Evolutionary conservation across 2,113 vertebrate species (phyloP).

Genomic region (Amphiprion ocellaris): DNA sequence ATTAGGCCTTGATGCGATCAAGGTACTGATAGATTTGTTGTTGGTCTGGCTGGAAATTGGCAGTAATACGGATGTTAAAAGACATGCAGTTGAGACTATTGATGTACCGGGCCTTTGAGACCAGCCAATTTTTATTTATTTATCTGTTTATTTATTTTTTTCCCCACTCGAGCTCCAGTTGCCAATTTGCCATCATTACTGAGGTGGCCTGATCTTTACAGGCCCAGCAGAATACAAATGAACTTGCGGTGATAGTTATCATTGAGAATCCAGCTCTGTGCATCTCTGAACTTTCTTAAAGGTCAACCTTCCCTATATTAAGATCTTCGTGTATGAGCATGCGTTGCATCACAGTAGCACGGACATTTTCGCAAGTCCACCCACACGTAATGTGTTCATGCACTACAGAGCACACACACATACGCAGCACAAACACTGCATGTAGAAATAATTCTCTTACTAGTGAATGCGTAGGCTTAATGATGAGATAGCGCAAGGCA

Average conservation of each 20-base stretch:
- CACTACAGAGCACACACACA: constrained; percentile 20
- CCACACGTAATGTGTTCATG: constrained; percentile 1
- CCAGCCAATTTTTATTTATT: constrained; percentile 42
- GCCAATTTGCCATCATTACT: constrained; percentile 62
- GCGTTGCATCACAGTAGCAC: not conserved
- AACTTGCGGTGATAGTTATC: constrained; percentile 16
- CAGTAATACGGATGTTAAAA: constrained; percentile 66
- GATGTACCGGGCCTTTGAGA: constrained; percentile 59
- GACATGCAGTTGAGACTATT: constrained; percentile 62
- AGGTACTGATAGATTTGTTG: constrained; percentile 45
- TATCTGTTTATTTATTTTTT: constrained; percentile 32
- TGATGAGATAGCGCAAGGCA: constrained; percentile 61
- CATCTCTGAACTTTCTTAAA: constrained; percentile 30
- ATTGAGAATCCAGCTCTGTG: not conserved
- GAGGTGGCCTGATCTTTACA: constrained; percentile 48
- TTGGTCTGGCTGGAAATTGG: constrained; percentile 51
- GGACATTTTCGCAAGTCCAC: constrained; percentile 8
- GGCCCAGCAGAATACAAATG: constrained; percentile 63
- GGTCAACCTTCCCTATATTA: constrained; percentile 21
- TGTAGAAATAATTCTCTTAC: constrained; percentile 29
- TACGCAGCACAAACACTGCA: constrained; percentile 7
- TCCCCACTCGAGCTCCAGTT: constrained; percentile 40
- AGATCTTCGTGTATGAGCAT: constrained; percentile 13
- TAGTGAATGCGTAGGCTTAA: constrained; percentile 30
- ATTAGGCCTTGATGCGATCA: constrained; percentile 49